Evolutionary conservation across 2,888 invertebrate genomes (phyloP), one percentile per base, ranked within the genome.

Genomic region (Erebia palarica): DNA sequence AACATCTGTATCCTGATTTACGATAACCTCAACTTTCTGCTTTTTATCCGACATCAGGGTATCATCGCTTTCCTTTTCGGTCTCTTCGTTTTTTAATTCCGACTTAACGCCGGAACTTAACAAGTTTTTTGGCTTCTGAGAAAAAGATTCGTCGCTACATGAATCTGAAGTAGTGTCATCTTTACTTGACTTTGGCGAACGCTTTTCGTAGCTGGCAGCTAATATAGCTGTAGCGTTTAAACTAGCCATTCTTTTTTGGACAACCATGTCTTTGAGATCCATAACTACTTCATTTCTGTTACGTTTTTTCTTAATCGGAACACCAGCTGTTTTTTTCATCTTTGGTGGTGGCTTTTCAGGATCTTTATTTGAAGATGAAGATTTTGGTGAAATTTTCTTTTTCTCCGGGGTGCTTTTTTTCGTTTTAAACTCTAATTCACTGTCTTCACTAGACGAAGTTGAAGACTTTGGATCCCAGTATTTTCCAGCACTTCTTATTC

Each of bases 231-330:
- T 96, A 14, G 98, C 98, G 86, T 98, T 98, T 47, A 98, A 91
- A 84, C 97, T 97, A 21, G 98, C 98, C 97, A 98, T 97, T 47
- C 98, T 95, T 84, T 98, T 98, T 78, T 96, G 95, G 16, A 97
- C 97, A 8, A 97, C 96, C 95, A 97, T 97, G 78, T 97, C 97
- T 81, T 97, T 97, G 64, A 97, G 92, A 81, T 97, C 97, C 96
- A 96, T 96, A 42, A 95, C 94, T 57, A 95, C 88, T 84, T 96
- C 95, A 69, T 93, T 94, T 77, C 94, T 90, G 74, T 94, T 95
- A n/a, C 94, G 89, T 77, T 94, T 92, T 80, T 94, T 94, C 79
- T 94, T 94, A 1, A 92, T 86, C 3, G 90, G 89, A 9, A 90
- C 89, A 57, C 88, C 87, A 21, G 86, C 83, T 21, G 88, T 89